Base-by-base conservation (phyloP, 1,140 invertebrate genomes). In the Eueides isabella region DNA sequence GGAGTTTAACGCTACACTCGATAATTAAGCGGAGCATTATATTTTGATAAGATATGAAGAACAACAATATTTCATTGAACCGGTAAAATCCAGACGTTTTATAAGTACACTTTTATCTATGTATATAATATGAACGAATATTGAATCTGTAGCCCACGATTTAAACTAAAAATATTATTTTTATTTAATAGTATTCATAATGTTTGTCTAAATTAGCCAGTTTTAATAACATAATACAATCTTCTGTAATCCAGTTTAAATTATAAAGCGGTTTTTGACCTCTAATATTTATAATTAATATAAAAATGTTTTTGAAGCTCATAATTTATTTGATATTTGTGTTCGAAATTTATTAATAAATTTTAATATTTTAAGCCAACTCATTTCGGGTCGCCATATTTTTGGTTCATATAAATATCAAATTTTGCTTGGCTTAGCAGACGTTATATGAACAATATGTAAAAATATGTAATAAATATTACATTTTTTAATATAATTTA, bases 201-300 rank as follows among this genome's bases (percentile, higher is more conserved):
- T 23, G 48, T 11, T 55, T 5, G 9, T 55, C 48, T 55, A 55
- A 55, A 55, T 55, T 55, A 55, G 23, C 48, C 48, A 26, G 19
- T 48, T 55, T 55, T 55, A 55, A 55, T 55, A 55, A 26, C 7
- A 55, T 23, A 23, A 11, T 55, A 23, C 23, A 55, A 55, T 26
- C 44, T 55, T 23, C 19, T 6, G 48, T 55, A 26, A 55, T 55
- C 48, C 48, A 55, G 48, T 55, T 55, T 23, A 67, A 19, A 55
- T 35, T 33, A 65, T 31, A 65, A 65, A 65, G 63, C 28, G n/a
- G 31, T 23, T 65, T 55, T 55, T 23, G 48, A 55, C 23, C 23
- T 55, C 48, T 26, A 55, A 55, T 55, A 55, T 26, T 55, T 55
- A 12, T 55, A 55, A 55, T 55, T 55, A 23, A 55, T 55, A 55